Conservation (phyloP, 1,140 invertebrate genomes). For the Zeugodacus cucurbitae region DNA sequence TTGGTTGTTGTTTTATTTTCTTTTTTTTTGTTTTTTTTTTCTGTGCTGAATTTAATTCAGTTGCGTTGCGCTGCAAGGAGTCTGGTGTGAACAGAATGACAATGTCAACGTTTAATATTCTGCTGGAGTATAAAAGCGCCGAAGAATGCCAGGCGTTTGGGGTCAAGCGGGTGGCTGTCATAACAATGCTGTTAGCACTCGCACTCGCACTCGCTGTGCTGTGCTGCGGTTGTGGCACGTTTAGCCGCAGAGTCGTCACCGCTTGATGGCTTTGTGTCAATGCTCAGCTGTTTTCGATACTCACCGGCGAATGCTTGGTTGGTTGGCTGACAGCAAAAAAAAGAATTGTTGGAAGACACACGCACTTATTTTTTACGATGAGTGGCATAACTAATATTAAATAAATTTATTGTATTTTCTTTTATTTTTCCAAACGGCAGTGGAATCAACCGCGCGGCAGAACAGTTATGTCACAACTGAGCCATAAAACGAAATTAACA, state of each 20-base stretch:
- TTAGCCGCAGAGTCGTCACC: neutral
- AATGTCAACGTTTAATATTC: conserved; percentile 9
- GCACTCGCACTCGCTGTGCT: neutral
- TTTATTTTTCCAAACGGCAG: neutral
- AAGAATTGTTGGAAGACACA: neutral
- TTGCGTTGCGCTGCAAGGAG: neutral
- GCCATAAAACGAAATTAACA: conserved; percentile 16
- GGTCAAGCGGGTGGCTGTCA: neutral
- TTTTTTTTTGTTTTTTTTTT: neutral
- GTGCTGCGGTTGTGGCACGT: neutral
- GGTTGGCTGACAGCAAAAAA: neutral
- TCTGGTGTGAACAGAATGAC: conserved; percentile 8
- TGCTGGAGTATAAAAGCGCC: conserved; percentile 5
- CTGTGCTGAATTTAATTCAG: neutral
- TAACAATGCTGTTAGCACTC: neutral
- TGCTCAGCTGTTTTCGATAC: neutral
- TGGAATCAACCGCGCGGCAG: neutral
- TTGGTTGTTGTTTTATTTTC: neutral
- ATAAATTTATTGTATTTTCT: neutral
- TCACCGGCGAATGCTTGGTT: neutral
- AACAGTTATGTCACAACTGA: conserved; percentile 7
- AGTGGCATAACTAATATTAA: neutral
- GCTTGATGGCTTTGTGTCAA: neutral
- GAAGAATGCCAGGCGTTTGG: neutral
- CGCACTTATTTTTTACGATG: neutral